Evolutionary conservation across 2,797 vertebrate genomes (phyloP).

Genomic region (Microctenopoma lineatum): DNA sequence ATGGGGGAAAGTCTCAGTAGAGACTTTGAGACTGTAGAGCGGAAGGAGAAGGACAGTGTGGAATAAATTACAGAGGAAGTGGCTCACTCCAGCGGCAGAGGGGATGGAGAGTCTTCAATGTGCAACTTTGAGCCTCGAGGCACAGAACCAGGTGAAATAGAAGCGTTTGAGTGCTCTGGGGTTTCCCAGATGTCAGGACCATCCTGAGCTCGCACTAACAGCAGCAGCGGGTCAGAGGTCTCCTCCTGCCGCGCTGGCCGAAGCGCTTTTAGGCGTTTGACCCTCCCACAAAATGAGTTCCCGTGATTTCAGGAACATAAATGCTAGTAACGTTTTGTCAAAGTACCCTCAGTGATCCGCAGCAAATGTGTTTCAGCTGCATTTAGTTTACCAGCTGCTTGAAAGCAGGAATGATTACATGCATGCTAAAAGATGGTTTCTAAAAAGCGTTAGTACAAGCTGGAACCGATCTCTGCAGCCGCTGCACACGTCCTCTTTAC

Average conservation of each 20-base stretch:
- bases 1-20: not conserved
- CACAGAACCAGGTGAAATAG: constrained; percentile 22
- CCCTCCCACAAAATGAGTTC: not conserved
- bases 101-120: not conserved
- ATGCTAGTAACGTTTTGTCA: not conserved
- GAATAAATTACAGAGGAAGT: not conserved
- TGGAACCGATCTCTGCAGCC: not conserved
- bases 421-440: constrained; percentile 1
- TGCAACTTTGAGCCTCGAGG: constrained; percentile 19
- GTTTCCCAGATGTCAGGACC: constrained; percentile 22
- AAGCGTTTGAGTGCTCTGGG: not conserved
- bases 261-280: constrained; percentile 1
- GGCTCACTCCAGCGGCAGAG: not conserved
- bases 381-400: constrained; percentile 1
- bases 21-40: constrained; percentile 6
- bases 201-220: constrained; percentile 6
- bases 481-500: not conserved
- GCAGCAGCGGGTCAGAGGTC: constrained; percentile 1
- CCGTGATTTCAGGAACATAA: not conserved
- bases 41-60: not conserved
- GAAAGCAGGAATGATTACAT: not conserved
- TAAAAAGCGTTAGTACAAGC: constrained; percentile 9
- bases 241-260: constrained; percentile 1
- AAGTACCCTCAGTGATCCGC: constrained; percentile 4
- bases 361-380: not conserved